Evolutionary conservation across 2,113 vertebrate species (phyloP).

Genomic region (Bolborhynchus lineola): DNA sequence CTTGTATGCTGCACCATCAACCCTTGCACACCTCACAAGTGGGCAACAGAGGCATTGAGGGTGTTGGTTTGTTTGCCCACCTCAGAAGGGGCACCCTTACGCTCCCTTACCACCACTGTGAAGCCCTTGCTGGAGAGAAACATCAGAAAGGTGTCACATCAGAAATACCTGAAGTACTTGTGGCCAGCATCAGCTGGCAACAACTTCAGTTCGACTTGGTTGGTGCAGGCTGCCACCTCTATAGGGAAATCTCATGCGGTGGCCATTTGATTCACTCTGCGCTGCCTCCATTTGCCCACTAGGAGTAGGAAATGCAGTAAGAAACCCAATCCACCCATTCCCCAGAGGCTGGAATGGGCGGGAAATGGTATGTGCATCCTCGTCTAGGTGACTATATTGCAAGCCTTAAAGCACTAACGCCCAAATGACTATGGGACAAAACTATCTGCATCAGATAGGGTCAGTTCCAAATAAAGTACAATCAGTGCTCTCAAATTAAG

Average conservation of each 20-base stretch:
- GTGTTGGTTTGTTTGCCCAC: not conserved
- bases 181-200: not conserved
- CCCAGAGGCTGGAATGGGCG: not conserved
- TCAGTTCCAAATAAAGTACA: not conserved
- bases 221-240: not conserved
- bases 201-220: not conserved
- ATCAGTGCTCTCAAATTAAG: not conserved
- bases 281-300: not conserved
- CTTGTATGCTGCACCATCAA: not conserved
- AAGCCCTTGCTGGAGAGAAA: not conserved
- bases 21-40: rapidly evolving
- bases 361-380: not conserved
- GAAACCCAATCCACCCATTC: not conserved
- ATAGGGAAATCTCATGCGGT: not conserved
- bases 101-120: not conserved
- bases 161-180: not conserved
- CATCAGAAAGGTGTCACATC: not conserved
- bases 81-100: not conserved
- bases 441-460: not conserved
- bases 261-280: not conserved
- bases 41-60: not conserved
- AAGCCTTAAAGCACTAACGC: not conserved
- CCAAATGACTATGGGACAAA: not conserved
- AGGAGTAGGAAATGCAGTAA: not conserved
- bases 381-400: not conserved